Conservation (phyloP, 1,140 invertebrate species). For the Oryzaephilus surinamensis region DNA sequence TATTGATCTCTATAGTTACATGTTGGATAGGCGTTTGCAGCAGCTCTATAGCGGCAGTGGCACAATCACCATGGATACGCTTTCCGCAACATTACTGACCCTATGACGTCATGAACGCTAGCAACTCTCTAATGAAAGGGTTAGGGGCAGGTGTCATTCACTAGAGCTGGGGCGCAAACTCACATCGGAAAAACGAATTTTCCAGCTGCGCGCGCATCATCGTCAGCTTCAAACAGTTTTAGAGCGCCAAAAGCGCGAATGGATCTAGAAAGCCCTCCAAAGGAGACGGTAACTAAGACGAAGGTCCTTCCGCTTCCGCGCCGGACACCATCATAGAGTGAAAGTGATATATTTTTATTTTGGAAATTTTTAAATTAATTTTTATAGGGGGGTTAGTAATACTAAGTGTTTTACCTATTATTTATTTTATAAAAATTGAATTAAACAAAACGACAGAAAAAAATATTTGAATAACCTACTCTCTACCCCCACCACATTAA, state of each 20-base stretch:
- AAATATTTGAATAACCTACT: too few species aligned
- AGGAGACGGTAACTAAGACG: too few species aligned
- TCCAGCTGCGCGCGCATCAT: conserved; percentile 2
- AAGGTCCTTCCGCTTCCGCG: too few species aligned
- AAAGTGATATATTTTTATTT: not conserved
- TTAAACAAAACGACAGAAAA: too few species aligned
- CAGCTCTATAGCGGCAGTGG: conserved; percentile 15
- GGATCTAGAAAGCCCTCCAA: not conserved
- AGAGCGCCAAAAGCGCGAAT: not conserved
- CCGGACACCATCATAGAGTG: too few species aligned
- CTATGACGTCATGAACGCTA: conserved; percentile 28
- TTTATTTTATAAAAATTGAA: conserved; percentile 1
- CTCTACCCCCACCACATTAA: conserved; percentile 10
- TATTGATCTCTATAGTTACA: conserved; percentile 19
- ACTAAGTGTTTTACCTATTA: not conserved
- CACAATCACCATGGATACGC: conserved; percentile 25
- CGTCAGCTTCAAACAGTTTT: not conserved
- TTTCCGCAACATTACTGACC: conserved; percentile 31
- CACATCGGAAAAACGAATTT: too few species aligned
- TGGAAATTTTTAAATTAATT: not conserved
- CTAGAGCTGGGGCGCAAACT: conserved; percentile 7
- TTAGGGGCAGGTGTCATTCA: conserved; percentile 13
- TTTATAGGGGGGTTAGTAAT: not conserved
- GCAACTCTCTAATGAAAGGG: conserved; percentile 18
- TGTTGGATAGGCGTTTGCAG: conserved; percentile 14